A percentile compares a stretch with the other conserved stretches of the same genome.
Evolutionary conservation across 2,113 vertebrate genomes (phyloP).

Genomic region (Pithys albifrons): DNA sequence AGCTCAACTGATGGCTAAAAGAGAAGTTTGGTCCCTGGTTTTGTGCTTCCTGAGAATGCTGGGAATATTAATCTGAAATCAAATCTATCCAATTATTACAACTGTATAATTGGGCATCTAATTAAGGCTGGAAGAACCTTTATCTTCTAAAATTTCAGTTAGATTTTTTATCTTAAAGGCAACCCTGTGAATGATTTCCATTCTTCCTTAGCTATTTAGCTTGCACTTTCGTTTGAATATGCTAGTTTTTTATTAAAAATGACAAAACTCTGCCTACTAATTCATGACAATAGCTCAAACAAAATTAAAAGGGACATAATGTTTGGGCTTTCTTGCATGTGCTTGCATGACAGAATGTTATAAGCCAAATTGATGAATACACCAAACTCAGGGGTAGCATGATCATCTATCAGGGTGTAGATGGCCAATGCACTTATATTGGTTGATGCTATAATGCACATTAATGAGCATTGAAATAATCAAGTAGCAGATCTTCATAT

Average conservation of each 20-base stretch:
- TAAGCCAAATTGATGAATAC: background rate
- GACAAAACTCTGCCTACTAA: slow-evolving; percentile 28
- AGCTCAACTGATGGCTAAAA: background rate
- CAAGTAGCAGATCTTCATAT: background rate
- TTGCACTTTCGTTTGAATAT: background rate
- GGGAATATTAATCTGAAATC: background rate
- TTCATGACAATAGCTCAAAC: background rate
- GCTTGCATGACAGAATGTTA: background rate
- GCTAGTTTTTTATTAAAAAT: background rate
- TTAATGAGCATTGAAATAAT: background rate
- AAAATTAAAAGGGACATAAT: slow-evolving; percentile 16
- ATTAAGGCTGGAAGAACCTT: background rate
- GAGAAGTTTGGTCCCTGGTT: background rate
- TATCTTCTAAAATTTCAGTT: background rate
- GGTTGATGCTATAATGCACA: background rate
- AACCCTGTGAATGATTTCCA: background rate
- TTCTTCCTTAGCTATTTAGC: background rate
- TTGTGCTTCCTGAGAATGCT: background rate
- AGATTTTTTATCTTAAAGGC: background rate
- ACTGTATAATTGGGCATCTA: background rate
- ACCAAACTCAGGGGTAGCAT: background rate
- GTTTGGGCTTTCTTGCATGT: background rate
- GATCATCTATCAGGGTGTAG: background rate
- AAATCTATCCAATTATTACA: background rate
- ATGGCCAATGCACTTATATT: background rate